Base-by-base conservation (phyloP, 2,888 invertebrate genomes). In the Caradrina kadenii region DNA sequence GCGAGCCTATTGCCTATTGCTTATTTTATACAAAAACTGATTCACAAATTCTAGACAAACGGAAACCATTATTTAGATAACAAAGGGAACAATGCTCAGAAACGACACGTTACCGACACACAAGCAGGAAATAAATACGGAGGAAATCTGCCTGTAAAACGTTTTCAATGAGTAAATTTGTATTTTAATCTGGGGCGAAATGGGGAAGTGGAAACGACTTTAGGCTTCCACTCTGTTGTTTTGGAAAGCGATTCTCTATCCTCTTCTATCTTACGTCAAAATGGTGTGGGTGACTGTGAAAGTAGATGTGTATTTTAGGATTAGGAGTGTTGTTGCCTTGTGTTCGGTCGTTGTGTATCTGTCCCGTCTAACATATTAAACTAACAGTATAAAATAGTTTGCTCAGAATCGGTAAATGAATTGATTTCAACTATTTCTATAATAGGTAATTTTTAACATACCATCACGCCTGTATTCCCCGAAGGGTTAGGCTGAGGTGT, bases 81-180 rank as follows among this genome's bases (percentile, higher is more conserved):
- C 50, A 55, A 58, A 69, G 69, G 50, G 48, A 63, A 68, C 54
- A 42, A 67, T 58, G 67, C 65, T 71, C 67, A 65, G 56, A 63
- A 72, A 56, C 63, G 52, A 69, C 69, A 74, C 19, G 55, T 76
- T 73, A 68, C 42, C 55, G 63, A 66, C 67, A 61, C 59, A 76
- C 56, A 73, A 75, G 63, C 49, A 66, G 84, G 81, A 84, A 87
- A 90, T 89, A 91, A 91, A 91, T 89, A 87, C 85, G 73, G 76
- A 85, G 85, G 90, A 92, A 91, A 93, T 90, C 90, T 89, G 80
- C 81, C 88, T 88, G 88, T 88, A 89, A 91, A 93, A 90, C 90
- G 90, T 87, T 91, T 92, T 91, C 92, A 92, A 92, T 93, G 92
- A 92, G 90, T 90, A 88, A 91, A 92, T 93, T 92, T 92, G 90